Evolutionary conservation across 2,888 invertebrate species (phyloP).

Genomic region (Zele albiditarsus): DNA sequence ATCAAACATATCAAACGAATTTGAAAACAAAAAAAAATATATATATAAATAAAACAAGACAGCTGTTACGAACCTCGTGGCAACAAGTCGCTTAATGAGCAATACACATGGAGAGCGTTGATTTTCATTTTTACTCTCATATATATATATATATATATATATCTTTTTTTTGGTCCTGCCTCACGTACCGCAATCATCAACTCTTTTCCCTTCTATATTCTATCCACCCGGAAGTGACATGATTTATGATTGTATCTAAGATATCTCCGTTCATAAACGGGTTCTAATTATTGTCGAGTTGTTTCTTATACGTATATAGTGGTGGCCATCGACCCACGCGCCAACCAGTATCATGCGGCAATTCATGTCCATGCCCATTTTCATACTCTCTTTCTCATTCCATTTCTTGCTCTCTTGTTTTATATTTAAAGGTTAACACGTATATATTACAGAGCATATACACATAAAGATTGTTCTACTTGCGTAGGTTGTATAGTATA

Average conservation of each 20-base stretch:
- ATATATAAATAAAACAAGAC: background rate
- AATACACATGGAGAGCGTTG: constrained; percentile 16
- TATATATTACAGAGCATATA: constrained; percentile 31
- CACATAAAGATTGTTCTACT: constrained; percentile 50
- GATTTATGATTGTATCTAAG: constrained; percentile 23
- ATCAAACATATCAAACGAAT: constrained; percentile 1
- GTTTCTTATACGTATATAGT: constrained; percentile 6
- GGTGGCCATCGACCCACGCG: constrained; percentile 32
- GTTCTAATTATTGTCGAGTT: constrained; percentile 45
- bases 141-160: background rate
- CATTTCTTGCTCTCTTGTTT: background rate
- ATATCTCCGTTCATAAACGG: constrained; percentile 38
- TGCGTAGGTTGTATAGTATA: constrained; percentile 49
- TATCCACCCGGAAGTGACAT: constrained; percentile 30
- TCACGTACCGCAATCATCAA: constrained; percentile 1
- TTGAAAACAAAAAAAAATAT: background rate
- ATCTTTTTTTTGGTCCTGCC: background rate
- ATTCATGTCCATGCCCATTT: constrained; percentile 15
- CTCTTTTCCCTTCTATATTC: background rate
- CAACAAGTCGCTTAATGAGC: constrained; percentile 34
- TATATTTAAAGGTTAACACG: background rate
- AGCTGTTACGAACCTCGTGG: constrained; percentile 11
- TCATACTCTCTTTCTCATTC: constrained; percentile 1
- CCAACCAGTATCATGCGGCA: constrained; percentile 27
- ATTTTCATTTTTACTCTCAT: background rate